Conservation (phyloP, 2,888 invertebrate genomes). For the Himalopsyche japonica region DNA sequence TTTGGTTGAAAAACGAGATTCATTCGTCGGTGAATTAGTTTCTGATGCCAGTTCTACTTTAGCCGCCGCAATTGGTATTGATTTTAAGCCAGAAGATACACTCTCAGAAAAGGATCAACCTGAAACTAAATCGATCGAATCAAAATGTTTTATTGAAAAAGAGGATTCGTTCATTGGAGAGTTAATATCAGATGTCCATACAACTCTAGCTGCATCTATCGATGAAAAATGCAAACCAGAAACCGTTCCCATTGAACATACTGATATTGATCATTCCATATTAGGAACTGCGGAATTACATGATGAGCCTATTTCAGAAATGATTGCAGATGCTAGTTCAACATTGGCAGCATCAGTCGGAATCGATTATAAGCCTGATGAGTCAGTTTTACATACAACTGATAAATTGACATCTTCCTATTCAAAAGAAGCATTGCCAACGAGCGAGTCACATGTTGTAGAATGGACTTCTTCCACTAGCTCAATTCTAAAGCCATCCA, state of each 20-base stretch:
- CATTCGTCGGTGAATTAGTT: constrained; percentile 4
- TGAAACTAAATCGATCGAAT: background rate
- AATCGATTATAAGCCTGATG: constrained; percentile 18
- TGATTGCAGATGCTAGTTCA: constrained; percentile 30
- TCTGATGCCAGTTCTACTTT: constrained; percentile 26
- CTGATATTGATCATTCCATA: background rate
- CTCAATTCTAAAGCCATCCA: constrained; percentile 27
- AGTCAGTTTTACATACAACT: background rate
- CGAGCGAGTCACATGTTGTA: background rate
- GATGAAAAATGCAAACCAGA: constrained; percentile 25
- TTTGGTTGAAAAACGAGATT: constrained; percentile 3
- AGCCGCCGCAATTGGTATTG: constrained; percentile 26
- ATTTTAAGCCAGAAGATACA: background rate
- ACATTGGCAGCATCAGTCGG: constrained; percentile 37
- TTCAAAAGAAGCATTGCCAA: constrained; percentile 14
- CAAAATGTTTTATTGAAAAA: constrained; percentile 9
- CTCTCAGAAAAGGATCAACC: background rate
- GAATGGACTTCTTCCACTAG: constrained; percentile 24
- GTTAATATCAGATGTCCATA: constrained; percentile 19
- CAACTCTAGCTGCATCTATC: constrained; percentile 25
- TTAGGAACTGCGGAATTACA: constrained; percentile 7
- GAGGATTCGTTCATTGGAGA: constrained; percentile 11
- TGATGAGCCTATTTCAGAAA: constrained; percentile 12
- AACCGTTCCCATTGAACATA: background rate
- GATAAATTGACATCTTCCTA: constrained; percentile 5